These are phyloP conservation scores for Eutrigla gurnardus DNA, from an alignment of 2,797 vertebrate species.

Conservation along the genomic window DNA sequence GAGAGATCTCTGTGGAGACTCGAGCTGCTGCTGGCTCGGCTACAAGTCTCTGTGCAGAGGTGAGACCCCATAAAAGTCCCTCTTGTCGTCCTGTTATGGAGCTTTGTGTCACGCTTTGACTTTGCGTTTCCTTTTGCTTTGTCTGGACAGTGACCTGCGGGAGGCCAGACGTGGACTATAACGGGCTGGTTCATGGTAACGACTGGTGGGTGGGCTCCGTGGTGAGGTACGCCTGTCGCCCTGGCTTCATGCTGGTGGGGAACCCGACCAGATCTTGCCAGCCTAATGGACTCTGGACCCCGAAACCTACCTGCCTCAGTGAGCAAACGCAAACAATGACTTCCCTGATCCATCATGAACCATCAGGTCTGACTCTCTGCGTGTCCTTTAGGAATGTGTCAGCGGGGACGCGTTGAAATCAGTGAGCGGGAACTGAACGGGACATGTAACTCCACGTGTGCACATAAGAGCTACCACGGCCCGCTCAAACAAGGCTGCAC, in stretches of 20 bases:
- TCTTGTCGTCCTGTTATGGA: not conserved
- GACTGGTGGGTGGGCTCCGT: slow-evolving; percentile 91
- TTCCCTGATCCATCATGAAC: not conserved
- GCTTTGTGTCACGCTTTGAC: not conserved
- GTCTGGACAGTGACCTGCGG: slow-evolving; percentile 86
- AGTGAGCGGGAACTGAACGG: slow-evolving; percentile 82
- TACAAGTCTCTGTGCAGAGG: slow-evolving; percentile 89
- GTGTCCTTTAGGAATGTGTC: slow-evolving; percentile 83
- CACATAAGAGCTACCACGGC: slow-evolving; percentile 76
- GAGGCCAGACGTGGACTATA: slow-evolving; percentile 84
- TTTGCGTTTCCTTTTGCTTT: slow-evolving; percentile 14
- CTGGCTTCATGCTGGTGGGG: slow-evolving; percentile 87
- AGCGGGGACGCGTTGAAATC: slow-evolving; percentile 81
- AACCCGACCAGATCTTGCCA: slow-evolving; percentile 83
- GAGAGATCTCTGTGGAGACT: slow-evolving; percentile 87
- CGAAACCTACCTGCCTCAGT: slow-evolving; percentile 86
- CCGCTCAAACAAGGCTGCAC: slow-evolving; percentile 80
- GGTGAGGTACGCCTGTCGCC: slow-evolving; percentile 85
- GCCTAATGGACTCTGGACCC: slow-evolving; percentile 83
- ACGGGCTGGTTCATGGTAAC: slow-evolving; percentile 80
- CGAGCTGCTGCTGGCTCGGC: slow-evolving; percentile 89
- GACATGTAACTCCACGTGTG: slow-evolving; percentile 85
- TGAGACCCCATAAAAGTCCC: slow-evolving; percentile 31
- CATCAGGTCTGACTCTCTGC: not conserved
- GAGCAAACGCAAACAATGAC: slow-evolving; percentile 64